Base-by-base conservation (phyloP, 92 coral and sea anemone species). In the Pocillopora grandis region DNA sequence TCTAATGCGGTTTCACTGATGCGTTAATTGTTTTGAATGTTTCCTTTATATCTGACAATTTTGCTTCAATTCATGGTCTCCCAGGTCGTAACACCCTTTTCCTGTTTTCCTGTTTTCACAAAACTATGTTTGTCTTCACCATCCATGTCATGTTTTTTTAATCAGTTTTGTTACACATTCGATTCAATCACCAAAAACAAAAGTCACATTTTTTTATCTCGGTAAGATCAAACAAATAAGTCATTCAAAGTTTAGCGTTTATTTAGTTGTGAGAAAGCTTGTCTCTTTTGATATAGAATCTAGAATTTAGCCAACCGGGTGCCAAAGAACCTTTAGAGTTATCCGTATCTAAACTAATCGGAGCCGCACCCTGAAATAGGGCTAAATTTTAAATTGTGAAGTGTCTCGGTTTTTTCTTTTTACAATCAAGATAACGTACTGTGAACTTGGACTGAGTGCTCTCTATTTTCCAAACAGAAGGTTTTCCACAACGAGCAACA, bases 1-100 rank as follows among this genome's bases (percentile, higher is more conserved):
- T 3, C 31, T n/a, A 14, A 33, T 69, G 11, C 10, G 16, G 73
- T 69, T 36, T 20, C 55, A 70, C 13, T 69, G 74, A 14, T 12
- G n/a, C 14, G 56, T 19, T 2, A 20, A 16, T 19, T 6, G 11
- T 6, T 19, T 18, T 33, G 56, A 27, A 35, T 17, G 70, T 62
- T 77, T 42, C 81, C 83, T 79, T 42, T 31, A 11, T 10, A 11
- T 55, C 58, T 56, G 57, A 68, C 31, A 68, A 15, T 31, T 13
- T 31, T 68, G 36, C 33, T 80, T 76, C 59, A 70, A 42, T 81
- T 42, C 58, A 16, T 42, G 58, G 52, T 58, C 84, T 80, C 85
- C 77, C 60, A 16, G 85, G 21, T 5, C n/a, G 77, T 10, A 68
- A 27, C 66, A n/a, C 69, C 9, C 31, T 37, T 59, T 81, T 81